A percentile compares a stretch with the other conserved stretches of the same genome.
phyloP scores from a whole-genome alignment of 2,888 invertebrate species.

The Endotricha flammealis region DNA sequence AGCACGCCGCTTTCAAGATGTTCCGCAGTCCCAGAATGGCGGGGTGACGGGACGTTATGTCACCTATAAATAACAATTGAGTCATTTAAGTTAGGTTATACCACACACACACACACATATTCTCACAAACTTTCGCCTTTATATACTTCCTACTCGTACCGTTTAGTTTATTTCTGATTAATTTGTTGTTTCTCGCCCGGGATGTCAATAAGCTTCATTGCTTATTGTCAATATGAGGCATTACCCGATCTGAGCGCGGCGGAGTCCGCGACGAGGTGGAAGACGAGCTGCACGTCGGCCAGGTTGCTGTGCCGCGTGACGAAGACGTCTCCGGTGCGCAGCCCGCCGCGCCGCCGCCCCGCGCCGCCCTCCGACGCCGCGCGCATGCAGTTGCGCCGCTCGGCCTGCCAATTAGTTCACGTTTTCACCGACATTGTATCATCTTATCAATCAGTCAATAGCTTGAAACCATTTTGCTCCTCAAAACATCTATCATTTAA shows the following conservation, averaged over 20 bases:
- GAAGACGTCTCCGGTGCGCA: slow-evolving; percentile 91
- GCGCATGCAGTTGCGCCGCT: slow-evolving; percentile 42
- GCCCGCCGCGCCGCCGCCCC: slow-evolving; percentile 72
- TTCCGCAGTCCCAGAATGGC: slow-evolving; percentile 96
- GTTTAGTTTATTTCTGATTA: no score
- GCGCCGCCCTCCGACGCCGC: slow-evolving; percentile 64
- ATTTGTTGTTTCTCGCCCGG: background rate
- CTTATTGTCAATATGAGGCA: background rate
- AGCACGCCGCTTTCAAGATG: slow-evolving; percentile 96
- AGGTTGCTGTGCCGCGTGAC: slow-evolving; percentile 95
- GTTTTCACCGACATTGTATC: no score
- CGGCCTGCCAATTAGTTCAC: no score
- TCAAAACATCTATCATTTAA: no score
- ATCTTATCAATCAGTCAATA: no score
- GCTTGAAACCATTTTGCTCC: no score
- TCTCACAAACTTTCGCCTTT: no score
- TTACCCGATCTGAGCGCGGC: slow-evolving; percentile 61
- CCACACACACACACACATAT: background rate
- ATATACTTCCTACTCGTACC: no score
- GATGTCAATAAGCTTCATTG: no score
- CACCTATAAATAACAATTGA: slow-evolving; percentile 73
- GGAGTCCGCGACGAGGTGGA: slow-evolving; percentile 96
- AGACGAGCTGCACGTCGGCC: slow-evolving; percentile 95
- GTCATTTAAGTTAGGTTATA: no score
- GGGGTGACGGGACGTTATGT: slow-evolving; percentile 97